These are phyloP conservation scores for Echinops telfairi DNA, from an alignment of 2,113 vertebrate species.

Conservation along the genomic window DNA sequence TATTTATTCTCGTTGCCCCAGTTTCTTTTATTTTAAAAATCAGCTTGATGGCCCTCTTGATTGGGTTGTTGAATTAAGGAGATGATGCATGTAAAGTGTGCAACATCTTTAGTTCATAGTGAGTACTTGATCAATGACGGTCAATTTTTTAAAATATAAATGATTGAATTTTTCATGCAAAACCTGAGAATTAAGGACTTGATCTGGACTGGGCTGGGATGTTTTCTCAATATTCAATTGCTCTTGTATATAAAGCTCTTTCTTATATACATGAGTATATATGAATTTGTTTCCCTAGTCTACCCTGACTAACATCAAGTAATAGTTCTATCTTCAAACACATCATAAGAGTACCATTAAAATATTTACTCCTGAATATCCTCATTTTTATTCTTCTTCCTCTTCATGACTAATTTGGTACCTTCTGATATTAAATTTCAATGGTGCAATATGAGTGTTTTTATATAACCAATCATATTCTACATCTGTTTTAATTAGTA, in stretches of 20 bases:
- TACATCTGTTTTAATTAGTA: too few relatives aligned
- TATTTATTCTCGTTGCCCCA: slow-evolving; percentile 12
- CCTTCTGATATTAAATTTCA: too few relatives aligned
- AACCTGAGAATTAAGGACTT: neutral
- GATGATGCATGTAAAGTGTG: neutral
- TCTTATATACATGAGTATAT: too few relatives aligned
- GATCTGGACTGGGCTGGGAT: too few relatives aligned
- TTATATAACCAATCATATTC: too few relatives aligned
- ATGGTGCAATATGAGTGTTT: too few relatives aligned
- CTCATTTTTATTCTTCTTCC: too few relatives aligned
- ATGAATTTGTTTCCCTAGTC: too few relatives aligned
- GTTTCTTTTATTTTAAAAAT: slow-evolving; percentile 51
- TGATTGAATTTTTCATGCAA: slow-evolving; percentile 14
- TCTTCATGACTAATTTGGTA: too few relatives aligned
- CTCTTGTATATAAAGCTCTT: too few relatives aligned
- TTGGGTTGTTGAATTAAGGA: neutral
- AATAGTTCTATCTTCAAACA: slow-evolving; percentile 27
- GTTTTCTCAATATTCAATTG: too few relatives aligned
- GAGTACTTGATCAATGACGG: slow-evolving; percentile 1
- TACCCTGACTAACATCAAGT: neutral
- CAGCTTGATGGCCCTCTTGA: neutral
- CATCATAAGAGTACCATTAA: slow-evolving; percentile 22
- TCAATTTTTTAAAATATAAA: slow-evolving; percentile 30
- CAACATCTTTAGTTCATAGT: neutral
- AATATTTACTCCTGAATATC: neutral